Percentiles rank a stretch among this genome's conserved stretches.
Evolutionary conservation across 2,113 vertebrate genomes (phyloP).

Genomic region (Hiodon tergisus): DNA sequence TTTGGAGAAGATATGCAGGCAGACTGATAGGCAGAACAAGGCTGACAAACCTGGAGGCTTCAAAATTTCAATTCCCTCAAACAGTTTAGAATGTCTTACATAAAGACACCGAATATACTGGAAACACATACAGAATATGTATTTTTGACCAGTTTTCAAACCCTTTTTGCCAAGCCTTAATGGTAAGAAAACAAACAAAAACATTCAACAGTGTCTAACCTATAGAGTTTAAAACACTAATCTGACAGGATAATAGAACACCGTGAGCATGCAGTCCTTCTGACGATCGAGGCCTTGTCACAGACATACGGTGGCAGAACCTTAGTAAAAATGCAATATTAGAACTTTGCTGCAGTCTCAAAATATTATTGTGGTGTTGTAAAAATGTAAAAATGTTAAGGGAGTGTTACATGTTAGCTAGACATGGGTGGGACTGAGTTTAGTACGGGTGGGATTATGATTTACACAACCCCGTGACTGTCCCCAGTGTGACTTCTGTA

Average conservation of each 20-base stretch:
- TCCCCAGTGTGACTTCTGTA: too few relatives aligned
- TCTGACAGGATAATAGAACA: not conserved
- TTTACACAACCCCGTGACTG: too few relatives aligned
- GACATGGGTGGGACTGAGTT: too few relatives aligned
- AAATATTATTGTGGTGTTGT: not conserved
- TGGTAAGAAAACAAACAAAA: not conserved
- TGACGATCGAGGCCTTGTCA: not conserved
- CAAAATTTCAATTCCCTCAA: not conserved
- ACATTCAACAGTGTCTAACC: not conserved
- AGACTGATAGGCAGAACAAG: not conserved
- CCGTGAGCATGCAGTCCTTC: not conserved
- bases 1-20: not conserved
- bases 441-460: too few relatives aligned
- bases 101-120: not conserved
- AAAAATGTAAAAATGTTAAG: not conserved
- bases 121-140: not conserved
- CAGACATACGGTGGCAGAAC: not conserved
- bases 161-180: conserved; percentile 3
- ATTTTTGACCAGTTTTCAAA: not conserved
- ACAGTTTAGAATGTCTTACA: not conserved
- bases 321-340: too few relatives aligned
- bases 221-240: not conserved
- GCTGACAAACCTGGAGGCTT: not conserved
- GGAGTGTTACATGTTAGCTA: not conserved
- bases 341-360: not conserved